Conservation (phyloP, 2,113 vertebrate genomes). For the Hiodon alosoides region DNA sequence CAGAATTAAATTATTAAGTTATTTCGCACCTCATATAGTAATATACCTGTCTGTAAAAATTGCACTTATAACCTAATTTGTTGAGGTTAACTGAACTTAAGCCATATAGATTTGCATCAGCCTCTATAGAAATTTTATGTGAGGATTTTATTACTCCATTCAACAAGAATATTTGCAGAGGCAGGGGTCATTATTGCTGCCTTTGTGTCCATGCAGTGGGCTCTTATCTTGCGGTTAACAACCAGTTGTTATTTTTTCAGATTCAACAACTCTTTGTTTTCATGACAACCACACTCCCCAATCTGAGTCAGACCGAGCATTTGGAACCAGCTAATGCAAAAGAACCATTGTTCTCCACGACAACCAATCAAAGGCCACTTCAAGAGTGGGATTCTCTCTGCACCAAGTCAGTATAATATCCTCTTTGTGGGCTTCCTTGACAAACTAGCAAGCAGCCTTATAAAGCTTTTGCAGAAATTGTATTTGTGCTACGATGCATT, state of each 20-base stretch:
- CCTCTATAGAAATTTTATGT: background rate
- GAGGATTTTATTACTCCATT: background rate
- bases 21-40: background rate
- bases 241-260: background rate
- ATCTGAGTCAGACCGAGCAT: background rate
- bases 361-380: background rate
- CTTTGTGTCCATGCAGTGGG: background rate
- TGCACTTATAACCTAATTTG: background rate
- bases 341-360: background rate
- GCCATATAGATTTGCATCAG: background rate
- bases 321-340: background rate
- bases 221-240: background rate
- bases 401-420: conserved; percentile 31
- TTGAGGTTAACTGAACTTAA: background rate
- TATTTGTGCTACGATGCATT: background rate
- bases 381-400: background rate
- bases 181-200: background rate
- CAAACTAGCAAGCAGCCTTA: no score
- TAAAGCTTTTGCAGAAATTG: background rate
- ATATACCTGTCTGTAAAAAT: background rate
- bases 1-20: conserved; percentile 5
- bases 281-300: background rate
- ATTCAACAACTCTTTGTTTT: conserved; percentile 3
- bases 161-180: background rate
- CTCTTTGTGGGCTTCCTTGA: conserved; percentile 27